These are phyloP conservation scores for Phoenicopterus ruber DNA, from an alignment of 2,113 vertebrate species.

Conservation along the genomic window DNA sequence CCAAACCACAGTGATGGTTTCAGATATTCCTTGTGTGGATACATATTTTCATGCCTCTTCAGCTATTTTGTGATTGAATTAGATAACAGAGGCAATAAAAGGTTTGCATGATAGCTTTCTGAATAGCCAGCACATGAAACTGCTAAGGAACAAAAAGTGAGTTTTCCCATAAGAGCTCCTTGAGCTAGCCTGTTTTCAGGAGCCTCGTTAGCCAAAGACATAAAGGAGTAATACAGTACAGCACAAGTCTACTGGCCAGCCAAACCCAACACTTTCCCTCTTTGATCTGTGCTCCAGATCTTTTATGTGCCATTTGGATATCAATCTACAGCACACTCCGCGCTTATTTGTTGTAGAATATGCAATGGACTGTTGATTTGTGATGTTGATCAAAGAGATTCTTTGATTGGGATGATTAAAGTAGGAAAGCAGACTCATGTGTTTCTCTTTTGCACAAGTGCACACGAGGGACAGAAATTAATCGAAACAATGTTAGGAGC, in stretches of 20 bases:
- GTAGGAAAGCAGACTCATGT: background rate
- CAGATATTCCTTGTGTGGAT: background rate
- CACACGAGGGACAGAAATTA: background rate
- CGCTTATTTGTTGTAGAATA: background rate
- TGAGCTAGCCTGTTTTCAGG: background rate
- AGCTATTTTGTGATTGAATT: background rate
- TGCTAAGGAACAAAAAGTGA: background rate
- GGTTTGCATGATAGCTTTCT: background rate
- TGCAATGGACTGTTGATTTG: background rate
- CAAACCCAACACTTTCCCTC: background rate
- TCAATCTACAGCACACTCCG: background rate
- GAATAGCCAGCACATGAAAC: background rate
- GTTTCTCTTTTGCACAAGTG: constrained; percentile 3
- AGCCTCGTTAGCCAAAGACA: background rate
- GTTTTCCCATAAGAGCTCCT: background rate
- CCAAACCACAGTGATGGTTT: background rate
- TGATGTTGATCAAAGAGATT: constrained; percentile 45
- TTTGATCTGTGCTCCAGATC: constrained; percentile 13
- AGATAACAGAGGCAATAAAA: background rate
- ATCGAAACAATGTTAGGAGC: background rate
- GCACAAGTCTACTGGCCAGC: background rate
- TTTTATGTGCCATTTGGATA: constrained; percentile 15
- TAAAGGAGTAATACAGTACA: background rate
- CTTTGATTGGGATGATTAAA: constrained; percentile 13
- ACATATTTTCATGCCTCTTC: background rate